Evolutionary conservation across 1,140 invertebrate genomes (phyloP), one percentile per base, ranked within the genome.

Genomic region (Drosophila pandora): DNA sequence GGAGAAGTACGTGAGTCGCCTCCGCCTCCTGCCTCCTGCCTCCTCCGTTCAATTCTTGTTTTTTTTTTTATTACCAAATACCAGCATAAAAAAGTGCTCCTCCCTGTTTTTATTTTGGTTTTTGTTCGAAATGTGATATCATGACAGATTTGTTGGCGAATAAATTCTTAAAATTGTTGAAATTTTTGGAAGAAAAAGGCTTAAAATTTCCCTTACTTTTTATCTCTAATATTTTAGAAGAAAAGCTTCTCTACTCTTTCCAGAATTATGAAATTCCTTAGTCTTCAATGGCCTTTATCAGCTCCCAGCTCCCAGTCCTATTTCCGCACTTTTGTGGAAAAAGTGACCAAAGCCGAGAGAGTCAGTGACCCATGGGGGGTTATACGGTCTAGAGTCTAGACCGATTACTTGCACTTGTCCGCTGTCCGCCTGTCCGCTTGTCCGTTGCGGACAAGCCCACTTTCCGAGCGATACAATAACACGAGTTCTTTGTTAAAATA

Each of bases 1-100:
- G 82, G 79, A 65, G 58, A 82, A 87, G 83, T 88, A 74, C 74
- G 82, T 82, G 39, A 53, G 23, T 17, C 17, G 17, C 17, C 17
- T 17, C 17, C 17, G 17, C 17, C 17, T 17, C 17, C 17, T 17
- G 17, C 17, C 17, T 17, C 17, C 17, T 17, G 17, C 17, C 17
- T 17, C 17, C 17, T 17, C 17, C 17, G 17, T 17, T 43, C 47
- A 30, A 50, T 62, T 43, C 10, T n/a, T 47, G 3, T 22, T 30
- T n/a, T 22, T 53, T 47, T 47, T 43, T 17, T 10, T 32, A 32
- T 32, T 43, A 43, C 2, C 39, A 9, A 21, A 3, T 4, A 43
- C 63, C 63, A 67, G 56, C 62, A 65, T 61, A 61, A 61, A 61
- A 49, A 39, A 17, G 17, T 34, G 49, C 48, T 28, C 34, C 34